A percentile compares a stretch with the other conserved stretches of the same genome.
These are phyloP conservation scores for Taenaris catops DNA, from an alignment of 2,888 invertebrate species.

Conservation along the genomic window DNA sequence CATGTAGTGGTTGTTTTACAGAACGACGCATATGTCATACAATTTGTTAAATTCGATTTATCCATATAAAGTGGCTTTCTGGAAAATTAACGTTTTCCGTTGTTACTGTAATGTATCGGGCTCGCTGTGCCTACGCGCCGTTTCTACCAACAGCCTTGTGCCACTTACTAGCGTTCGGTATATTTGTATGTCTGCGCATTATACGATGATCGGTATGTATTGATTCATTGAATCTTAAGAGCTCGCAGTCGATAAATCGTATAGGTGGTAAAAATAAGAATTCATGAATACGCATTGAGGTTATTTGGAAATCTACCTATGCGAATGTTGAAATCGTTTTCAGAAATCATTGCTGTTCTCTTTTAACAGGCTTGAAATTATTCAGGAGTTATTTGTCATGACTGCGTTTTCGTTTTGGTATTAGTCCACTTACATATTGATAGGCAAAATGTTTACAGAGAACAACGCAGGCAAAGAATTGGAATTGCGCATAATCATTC, in stretches of 20 bases:
- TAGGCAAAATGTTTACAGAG: too few species aligned
- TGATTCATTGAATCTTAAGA: conserved; percentile 30
- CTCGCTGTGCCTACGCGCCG: conserved; percentile 31
- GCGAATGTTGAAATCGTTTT: conserved; percentile 20
- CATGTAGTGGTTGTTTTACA: too few species aligned
- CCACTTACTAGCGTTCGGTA: conserved; percentile 50
- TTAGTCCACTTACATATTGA: conserved; percentile 4
- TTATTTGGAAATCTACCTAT: conserved; percentile 22
- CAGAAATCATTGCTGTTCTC: conserved; percentile 8
- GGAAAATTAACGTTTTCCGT: conserved; percentile 42
- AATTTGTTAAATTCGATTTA: conserved; percentile 8
- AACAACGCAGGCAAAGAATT: too few species aligned
- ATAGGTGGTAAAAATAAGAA: conserved; percentile 23
- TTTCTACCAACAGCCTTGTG: conserved; percentile 63
- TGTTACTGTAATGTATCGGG: conserved; percentile 37
- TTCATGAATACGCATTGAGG: conserved; percentile 23
- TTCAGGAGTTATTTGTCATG: conserved; percentile 9
- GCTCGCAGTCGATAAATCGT: conserved; percentile 21
- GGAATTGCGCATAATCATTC: too few species aligned
- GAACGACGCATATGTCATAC: too few species aligned
- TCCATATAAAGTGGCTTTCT: conserved; percentile 28
- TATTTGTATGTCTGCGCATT: conserved; percentile 40
- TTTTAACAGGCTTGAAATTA: conserved; percentile 8
- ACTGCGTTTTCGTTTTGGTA: conserved; percentile 1
- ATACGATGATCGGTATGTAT: conserved; percentile 29